Evolutionary conservation across 1,140 invertebrate genomes (phyloP).

Genomic region (Drosophila triauraria): DNA sequence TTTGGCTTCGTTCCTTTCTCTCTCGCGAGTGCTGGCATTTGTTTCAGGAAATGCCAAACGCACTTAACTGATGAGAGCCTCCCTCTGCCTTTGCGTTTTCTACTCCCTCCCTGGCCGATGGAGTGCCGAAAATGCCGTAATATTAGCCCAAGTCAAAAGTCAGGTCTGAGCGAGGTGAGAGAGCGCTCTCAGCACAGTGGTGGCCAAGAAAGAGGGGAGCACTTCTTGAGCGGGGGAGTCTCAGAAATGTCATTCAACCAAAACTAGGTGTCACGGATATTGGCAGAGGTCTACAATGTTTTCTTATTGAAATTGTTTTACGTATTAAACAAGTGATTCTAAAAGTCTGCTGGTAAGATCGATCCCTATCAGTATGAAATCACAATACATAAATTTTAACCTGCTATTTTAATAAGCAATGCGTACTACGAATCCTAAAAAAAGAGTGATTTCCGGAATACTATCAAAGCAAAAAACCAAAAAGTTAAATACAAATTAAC

Average conservation of each 20-base stretch:
- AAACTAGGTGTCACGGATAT: background rate
- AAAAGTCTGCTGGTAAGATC: background rate
- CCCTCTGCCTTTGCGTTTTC: background rate
- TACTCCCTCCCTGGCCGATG: slow-evolving; percentile 8
- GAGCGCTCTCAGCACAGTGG: slow-evolving; percentile 13
- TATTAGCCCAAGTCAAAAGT: slow-evolving; percentile 39
- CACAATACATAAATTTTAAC: background rate
- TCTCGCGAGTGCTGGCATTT: slow-evolving; percentile 47
- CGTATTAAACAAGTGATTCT: background rate
- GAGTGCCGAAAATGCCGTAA: slow-evolving; percentile 47
- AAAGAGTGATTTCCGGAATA: no score
- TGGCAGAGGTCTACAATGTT: no score
- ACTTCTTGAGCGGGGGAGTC: background rate
- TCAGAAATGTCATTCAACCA: slow-evolving; percentile 1
- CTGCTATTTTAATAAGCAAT: no score
- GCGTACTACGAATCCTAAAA: no score
- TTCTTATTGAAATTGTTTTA: no score
- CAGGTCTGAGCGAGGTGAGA: slow-evolving; percentile 33
- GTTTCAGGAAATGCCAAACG: slow-evolving; percentile 71
- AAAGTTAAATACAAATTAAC: background rate
- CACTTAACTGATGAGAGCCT: background rate
- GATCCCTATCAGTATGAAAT: background rate
- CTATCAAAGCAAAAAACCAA: no score
- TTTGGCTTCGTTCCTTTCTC: slow-evolving; percentile 36
- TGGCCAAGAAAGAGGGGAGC: background rate